Percentiles rank a stretch among this genome's conserved stretches.
These are phyloP conservation scores for Tolypeutes matacus DNA, from an alignment of 2,797 vertebrate genomes.

Conservation along the genomic window DNA sequence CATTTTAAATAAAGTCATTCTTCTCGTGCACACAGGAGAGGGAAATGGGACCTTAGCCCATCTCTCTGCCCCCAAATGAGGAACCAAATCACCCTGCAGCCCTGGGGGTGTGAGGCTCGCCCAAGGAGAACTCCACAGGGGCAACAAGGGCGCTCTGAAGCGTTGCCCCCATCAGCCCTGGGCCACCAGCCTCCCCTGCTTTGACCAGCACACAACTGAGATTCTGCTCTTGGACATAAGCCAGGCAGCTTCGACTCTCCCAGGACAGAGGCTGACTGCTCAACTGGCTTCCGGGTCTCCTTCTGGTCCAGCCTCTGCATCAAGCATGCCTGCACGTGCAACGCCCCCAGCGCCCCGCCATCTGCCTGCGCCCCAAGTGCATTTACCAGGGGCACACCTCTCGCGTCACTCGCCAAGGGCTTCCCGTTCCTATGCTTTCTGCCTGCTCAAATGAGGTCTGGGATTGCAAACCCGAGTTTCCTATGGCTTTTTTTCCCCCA, in stretches of 20 bases:
- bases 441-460: neutral
- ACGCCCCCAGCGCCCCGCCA: fast-evolving
- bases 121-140: neutral
- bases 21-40: neutral
- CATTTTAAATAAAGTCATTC: neutral
- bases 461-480: neutral
- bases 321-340: fast-evolving
- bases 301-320: neutral
- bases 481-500: neutral
- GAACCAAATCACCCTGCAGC: fast-evolving
- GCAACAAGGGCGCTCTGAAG: neutral
- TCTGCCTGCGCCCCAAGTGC: neutral
- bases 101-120: fast-evolving
- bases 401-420: fast-evolving
- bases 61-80: neutral
- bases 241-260: neutral
- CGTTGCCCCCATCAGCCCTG: neutral
- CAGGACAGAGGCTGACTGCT: neutral
- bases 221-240: neutral
- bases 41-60: fast-evolving
- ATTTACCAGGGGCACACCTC: fast-evolving
- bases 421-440: fast-evolving
- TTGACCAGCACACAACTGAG: no score
- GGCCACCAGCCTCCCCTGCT: neutral
- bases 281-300: neutral